A percentile compares a stretch with the other conserved stretches of the same genome.
These are phyloP conservation scores for Xestia ashworthii DNA, from an alignment of 2,888 invertebrate species.

Conservation along the genomic window DNA sequence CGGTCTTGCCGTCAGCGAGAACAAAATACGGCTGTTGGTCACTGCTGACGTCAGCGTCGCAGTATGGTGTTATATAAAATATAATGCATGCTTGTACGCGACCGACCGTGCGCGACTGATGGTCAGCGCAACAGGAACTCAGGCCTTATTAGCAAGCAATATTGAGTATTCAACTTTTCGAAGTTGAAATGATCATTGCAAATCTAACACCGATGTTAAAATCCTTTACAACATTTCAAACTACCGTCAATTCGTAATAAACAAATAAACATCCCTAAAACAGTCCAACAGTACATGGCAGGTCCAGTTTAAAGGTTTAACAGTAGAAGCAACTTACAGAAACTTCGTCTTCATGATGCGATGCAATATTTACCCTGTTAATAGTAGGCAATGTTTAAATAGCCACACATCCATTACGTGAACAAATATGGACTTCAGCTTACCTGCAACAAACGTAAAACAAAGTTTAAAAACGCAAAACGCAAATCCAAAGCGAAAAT, in stretches of 20 bases:
- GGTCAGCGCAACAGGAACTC: no score
- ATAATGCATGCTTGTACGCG: no score
- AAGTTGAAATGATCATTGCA: not conserved
- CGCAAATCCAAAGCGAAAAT: slow-evolving; percentile 21
- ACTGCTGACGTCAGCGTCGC: no score
- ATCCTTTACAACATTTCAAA: not conserved
- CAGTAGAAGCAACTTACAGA: slow-evolving; percentile 17
- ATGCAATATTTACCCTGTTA: slow-evolving; percentile 54
- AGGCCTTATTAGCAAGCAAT: not conserved
- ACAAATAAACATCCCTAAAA: slow-evolving; percentile 16
- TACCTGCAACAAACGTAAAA: slow-evolving; percentile 73
- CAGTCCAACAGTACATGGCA: not conserved
- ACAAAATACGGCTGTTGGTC: no score
- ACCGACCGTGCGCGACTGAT: no score
- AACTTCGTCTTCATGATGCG: slow-evolving; percentile 36
- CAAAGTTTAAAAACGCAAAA: slow-evolving; percentile 57
- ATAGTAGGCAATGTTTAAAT: slow-evolving; percentile 51
- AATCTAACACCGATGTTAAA: not conserved
- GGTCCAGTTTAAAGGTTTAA: slow-evolving; percentile 28
- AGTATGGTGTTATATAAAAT: no score
- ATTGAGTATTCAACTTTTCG: not conserved
- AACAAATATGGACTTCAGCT: slow-evolving; percentile 59
- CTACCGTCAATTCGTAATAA: not conserved
- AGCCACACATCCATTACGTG: slow-evolving; percentile 58
- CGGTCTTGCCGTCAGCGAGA: no score